These are phyloP conservation scores for Micrastur ruficollis DNA, from an alignment of 2,797 vertebrate species.

Conservation along the genomic window DNA sequence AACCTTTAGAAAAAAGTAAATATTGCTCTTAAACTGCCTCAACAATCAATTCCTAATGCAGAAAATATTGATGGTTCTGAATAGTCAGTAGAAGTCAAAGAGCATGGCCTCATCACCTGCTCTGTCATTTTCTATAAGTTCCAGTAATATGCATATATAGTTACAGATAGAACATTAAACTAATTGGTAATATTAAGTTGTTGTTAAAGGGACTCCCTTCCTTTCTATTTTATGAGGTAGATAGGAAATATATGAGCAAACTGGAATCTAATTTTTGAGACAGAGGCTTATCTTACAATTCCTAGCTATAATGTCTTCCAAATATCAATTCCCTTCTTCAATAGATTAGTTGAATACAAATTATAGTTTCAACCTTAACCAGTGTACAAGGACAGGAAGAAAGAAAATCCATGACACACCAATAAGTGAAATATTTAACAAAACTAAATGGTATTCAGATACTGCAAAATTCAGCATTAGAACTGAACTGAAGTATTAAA, in stretches of 20 bases:
- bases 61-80: conserved; percentile 23
- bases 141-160: not conserved
- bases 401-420: not conserved
- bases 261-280: conserved; percentile 30
- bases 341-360: conserved; percentile 47
- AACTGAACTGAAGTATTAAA: not conserved
- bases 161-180: not conserved
- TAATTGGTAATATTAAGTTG: not conserved
- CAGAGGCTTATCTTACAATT: conserved; percentile 41
- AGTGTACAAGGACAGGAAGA: conserved; percentile 1
- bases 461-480: not conserved
- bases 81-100: conserved; percentile 27
- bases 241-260: conserved; percentile 13
- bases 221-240: not conserved
- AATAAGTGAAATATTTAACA: conserved; percentile 11
- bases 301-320: not conserved
- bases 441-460: not conserved
- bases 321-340: conserved; percentile 26
- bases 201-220: not conserved
- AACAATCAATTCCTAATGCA: not conserved
- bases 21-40: not conserved
- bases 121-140: not conserved
- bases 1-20: not conserved
- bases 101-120: not conserved
- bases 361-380: conserved; percentile 28